These are phyloP conservation scores for Netelia melanura DNA, from an alignment of 2,888 invertebrate species.

Conservation along the genomic window DNA sequence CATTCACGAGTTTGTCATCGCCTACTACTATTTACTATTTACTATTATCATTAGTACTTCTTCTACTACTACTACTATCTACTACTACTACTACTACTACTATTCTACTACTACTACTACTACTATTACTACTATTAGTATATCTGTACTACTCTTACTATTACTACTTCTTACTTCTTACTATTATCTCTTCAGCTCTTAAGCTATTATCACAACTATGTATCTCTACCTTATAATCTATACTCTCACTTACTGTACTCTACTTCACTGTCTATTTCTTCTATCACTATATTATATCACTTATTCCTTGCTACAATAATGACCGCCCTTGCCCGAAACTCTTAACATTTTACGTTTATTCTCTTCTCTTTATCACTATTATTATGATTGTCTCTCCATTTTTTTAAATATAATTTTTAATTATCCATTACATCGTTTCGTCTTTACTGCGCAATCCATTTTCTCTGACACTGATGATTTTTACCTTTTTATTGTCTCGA, in stretches of 20 bases:
- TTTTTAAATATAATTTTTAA: slow-evolving; percentile 30
- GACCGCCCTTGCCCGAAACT: slow-evolving; percentile 1
- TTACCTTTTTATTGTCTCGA: slow-evolving; percentile 62
- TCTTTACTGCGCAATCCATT: slow-evolving; percentile 9
- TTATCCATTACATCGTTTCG: slow-evolving; percentile 19
- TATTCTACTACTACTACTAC: slow-evolving; percentile 60
- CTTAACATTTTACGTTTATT: not conserved
- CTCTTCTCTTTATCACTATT: not conserved
- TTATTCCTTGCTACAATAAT: slow-evolving; percentile 38
- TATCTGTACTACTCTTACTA: slow-evolving; percentile 44
- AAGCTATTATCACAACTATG: slow-evolving; percentile 54
- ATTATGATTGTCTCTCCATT: not conserved
- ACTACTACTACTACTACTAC: slow-evolving; percentile 51
- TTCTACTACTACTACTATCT: slow-evolving; percentile 38
- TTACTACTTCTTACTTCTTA: slow-evolving; percentile 22
- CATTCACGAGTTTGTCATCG: slow-evolving; percentile 59
- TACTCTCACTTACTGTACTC: slow-evolving; percentile 45
- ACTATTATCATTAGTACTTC: slow-evolving; percentile 17
- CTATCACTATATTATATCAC: slow-evolving; percentile 47
- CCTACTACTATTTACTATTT: slow-evolving; percentile 48
- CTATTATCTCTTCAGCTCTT: slow-evolving; percentile 50
- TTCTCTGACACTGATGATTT: slow-evolving; percentile 65
- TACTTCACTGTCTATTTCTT: slow-evolving; percentile 14
- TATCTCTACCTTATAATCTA: slow-evolving; percentile 58
- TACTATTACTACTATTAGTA: slow-evolving; percentile 23